A percentile compares a stretch with the other conserved stretches of the same genome.
Conservation (phyloP, 2,113 vertebrate species). For the Isichthys henryi region DNA sequence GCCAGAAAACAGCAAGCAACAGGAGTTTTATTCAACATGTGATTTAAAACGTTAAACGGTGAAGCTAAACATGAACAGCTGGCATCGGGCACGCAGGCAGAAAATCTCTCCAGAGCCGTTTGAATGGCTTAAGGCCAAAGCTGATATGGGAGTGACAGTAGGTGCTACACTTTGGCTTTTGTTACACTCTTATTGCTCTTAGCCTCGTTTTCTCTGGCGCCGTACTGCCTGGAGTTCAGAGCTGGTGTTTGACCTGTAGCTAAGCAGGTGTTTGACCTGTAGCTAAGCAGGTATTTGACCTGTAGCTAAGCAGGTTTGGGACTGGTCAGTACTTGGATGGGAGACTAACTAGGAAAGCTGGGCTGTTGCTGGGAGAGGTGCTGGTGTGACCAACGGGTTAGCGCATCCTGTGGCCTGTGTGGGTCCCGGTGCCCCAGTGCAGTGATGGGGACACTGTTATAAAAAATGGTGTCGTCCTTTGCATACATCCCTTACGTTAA, state of each 20-base stretch:
- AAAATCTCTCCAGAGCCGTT: not conserved
- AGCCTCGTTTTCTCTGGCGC: not conserved
- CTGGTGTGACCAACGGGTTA: not conserved
- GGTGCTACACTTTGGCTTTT: not conserved
- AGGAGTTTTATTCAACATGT: not conserved
- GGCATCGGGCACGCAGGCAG: not conserved
- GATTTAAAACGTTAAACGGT: not conserved
- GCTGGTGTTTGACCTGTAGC: not conserved
- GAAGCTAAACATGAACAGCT: not conserved
- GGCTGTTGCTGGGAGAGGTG: not conserved
- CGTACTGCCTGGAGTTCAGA: not conserved
- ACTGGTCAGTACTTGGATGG: not conserved
- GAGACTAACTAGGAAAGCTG: not conserved
- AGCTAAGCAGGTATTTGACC: not conserved
- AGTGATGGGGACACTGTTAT: not conserved
- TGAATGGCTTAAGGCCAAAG: not conserved
- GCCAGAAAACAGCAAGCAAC: not conserved
- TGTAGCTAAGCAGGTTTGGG: not conserved
- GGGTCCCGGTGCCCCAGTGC: not conserved
- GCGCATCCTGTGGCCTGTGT: accelerated
- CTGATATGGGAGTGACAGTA: not conserved
- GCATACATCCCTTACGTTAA: too few species aligned
- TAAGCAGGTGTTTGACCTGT: not conserved
- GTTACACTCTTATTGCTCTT: not conserved
- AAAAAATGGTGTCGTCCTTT: not conserved